phyloP scores from a whole-genome alignment of 2,888 invertebrate genomes.

The Agrochola litura region DNA sequence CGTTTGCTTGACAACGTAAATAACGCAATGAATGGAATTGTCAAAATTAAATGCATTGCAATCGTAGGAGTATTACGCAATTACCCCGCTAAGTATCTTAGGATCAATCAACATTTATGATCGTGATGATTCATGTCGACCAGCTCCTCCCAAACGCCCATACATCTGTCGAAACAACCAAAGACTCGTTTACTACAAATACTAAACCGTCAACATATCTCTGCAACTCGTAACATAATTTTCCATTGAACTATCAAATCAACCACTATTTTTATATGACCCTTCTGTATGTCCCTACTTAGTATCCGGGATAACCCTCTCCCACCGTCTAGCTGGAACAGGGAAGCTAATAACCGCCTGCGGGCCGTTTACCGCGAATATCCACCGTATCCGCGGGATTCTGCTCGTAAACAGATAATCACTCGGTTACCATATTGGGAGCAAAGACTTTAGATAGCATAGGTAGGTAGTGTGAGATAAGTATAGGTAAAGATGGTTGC shows the following conservation, averaged over 20 bases:
- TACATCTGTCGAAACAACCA: background rate
- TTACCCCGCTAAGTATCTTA: background rate
- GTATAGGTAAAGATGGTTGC: background rate
- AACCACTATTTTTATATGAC: background rate
- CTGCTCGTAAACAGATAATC: slow-evolving; percentile 58
- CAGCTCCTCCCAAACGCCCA: background rate
- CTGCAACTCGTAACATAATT: background rate
- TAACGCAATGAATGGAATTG: too few species aligned
- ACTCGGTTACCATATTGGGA: slow-evolving; percentile 36
- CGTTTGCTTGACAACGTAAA: too few species aligned
- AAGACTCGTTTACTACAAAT: background rate
- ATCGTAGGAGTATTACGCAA: background rate
- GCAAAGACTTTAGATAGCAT: slow-evolving; percentile 1
- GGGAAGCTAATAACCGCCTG: slow-evolving; percentile 46
- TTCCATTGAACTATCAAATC: background rate
- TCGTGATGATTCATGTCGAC: too few species aligned
- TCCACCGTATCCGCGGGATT: slow-evolving; percentile 40
- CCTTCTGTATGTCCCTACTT: slow-evolving; percentile 5
- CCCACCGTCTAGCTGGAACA: slow-evolving; percentile 13
- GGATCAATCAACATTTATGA: too few species aligned
- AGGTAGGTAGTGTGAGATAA: background rate
- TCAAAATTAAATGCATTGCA: too few species aligned
- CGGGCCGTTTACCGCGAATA: slow-evolving; percentile 38
- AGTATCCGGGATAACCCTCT: slow-evolving; percentile 16
- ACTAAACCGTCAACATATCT: background rate